Evolutionary conservation across 2,797 vertebrate genomes (phyloP), one percentile per base, ranked within the genome.

Genomic region (Lutjanus campechanus): DNA sequence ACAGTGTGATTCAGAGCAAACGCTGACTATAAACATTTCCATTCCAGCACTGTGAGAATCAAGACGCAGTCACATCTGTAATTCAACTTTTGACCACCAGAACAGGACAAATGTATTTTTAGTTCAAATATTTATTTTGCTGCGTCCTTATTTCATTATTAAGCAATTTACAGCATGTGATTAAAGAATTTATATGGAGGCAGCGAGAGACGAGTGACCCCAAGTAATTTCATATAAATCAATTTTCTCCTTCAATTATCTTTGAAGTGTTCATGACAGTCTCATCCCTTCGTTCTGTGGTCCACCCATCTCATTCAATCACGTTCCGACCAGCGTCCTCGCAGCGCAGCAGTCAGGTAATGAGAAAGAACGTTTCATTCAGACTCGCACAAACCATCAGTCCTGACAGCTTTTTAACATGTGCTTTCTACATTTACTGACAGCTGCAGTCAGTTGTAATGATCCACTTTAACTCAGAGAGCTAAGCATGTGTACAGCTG

Each of bases 21-120:
- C 77, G 78, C 51, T 3, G 70, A 59, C 51, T 41, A 46, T 64
- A 73, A 82, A 82, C 69, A 77, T 71, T 80, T 78, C 58, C 61
- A 77, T 79, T 88, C 73, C 82, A 79, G 70, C 73, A 7, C 61
- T 73, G 69, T 74, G 68, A 81, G 76, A 84, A 69, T 67, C 20
- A 44, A 77, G 59, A 41, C 41, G 11, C n/a, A 46, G 25, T 11
- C 80, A 87, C 87, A 89, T 88, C 82, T 85, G 85, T 62, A 29
- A 80, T 69, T 79, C 77, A 73, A 63, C 69, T 69, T 72, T 61
- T 75, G 73, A 73, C 71, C 54, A 63, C 36, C 70, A 69, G 73
- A 55, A 55, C 13, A 5, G 41, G 40, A 41, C 82, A 78, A 44
- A 82, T 54, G 44, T 17, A 53, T 69, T 63, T 40, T 8, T 58